A percentile compares a stretch with the other conserved stretches of the same genome.
Evolutionary conservation across 2,113 vertebrate species (phyloP).

Genomic region (Xerus inauris): DNA sequence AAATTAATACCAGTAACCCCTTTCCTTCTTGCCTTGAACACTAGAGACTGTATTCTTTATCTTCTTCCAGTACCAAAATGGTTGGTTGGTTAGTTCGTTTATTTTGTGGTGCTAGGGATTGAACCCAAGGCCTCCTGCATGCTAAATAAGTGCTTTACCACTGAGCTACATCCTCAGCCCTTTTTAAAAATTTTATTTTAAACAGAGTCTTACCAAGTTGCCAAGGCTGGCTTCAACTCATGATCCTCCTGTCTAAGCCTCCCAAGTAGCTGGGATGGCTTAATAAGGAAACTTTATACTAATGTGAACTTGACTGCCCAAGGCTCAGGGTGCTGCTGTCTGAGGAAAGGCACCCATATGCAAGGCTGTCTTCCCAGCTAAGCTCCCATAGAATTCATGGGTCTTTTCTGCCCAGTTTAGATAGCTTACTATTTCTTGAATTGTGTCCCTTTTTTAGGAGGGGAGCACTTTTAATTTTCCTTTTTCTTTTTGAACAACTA

Average conservation of each 20-base stretch:
- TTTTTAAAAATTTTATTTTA: no score
- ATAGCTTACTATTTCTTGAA: neutral
- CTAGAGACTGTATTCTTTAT: neutral
- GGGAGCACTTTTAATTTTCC: neutral
- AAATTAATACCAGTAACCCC: neutral
- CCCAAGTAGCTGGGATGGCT: no score
- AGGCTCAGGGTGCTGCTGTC: neutral
- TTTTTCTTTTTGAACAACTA: neutral
- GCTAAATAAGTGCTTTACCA: no score
- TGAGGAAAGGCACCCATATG: neutral
- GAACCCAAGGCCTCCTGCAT: no score
- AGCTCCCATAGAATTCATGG: neutral
- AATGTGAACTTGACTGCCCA: neutral
- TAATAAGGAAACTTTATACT: neutral
- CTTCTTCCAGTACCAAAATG: neutral
- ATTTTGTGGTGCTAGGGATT: no score
- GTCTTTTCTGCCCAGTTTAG: neutral
- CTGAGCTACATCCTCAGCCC: no score
- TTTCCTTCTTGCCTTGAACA: neutral
- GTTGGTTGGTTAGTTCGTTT: neutral
- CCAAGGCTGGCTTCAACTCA: no score
- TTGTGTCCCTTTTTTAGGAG: neutral
- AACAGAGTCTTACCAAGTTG: no score
- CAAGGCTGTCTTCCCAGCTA: neutral
- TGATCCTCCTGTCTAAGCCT: no score